phyloP scores from a whole-genome alignment of 2,797 vertebrate genomes.

The Chloroceryle inda region DNA sequence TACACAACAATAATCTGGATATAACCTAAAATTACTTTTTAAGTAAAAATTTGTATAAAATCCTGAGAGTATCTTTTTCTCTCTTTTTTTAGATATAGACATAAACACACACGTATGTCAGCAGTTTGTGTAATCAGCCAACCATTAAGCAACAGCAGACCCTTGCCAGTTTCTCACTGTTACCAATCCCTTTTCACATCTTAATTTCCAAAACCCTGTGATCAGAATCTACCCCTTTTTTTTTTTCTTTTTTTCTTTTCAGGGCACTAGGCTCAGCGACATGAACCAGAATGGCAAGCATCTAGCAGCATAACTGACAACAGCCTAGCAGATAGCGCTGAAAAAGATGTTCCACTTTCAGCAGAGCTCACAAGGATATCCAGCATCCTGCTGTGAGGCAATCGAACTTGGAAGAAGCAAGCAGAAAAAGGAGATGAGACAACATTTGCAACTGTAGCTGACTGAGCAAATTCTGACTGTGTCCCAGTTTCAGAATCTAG shows the following conservation, averaged over 20 bases:
- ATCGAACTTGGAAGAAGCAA: not conserved
- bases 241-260: not conserved
- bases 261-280: not conserved
- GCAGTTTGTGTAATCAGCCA: not conserved
- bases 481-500: not conserved
- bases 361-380: not conserved
- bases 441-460: not conserved
- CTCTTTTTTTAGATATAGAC: not conserved
- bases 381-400: not conserved
- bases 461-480: not conserved
- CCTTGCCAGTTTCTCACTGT: not conserved
- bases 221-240: not conserved
- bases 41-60: not conserved
- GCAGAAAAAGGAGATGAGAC: not conserved
- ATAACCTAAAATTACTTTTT: not conserved
- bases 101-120: accelerated
- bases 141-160: not conserved
- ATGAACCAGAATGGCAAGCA: not conserved
- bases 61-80: not conserved
- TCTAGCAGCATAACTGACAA: not conserved
- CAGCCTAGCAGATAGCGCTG: not conserved
- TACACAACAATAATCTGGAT: not conserved
- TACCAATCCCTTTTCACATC: not conserved
- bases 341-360: constrained; percentile 6
- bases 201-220: not conserved